A percentile compares a stretch with the other conserved stretches of the same genome.
Evolutionary conservation across 2,797 vertebrate species (phyloP).

Genomic region (Distichodus sexfasciatus): DNA sequence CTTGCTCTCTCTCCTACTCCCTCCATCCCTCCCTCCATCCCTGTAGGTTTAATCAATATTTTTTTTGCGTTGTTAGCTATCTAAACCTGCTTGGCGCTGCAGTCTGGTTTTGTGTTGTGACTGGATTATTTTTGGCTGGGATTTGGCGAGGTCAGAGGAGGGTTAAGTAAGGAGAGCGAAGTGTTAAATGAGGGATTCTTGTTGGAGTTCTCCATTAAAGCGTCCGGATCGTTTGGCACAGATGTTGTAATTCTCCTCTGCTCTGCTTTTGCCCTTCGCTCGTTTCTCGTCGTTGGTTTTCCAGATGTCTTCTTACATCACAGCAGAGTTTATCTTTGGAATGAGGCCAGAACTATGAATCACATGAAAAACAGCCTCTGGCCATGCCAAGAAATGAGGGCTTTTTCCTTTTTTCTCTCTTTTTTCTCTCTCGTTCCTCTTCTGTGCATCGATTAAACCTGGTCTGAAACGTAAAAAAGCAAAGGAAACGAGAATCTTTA

Average conservation of each 20-base stretch:
- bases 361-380: not conserved
- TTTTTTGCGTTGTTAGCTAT: too few species aligned
- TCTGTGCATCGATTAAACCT: not conserved
- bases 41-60: too few species aligned
- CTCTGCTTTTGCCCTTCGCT: not conserved
- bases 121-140: too few species aligned
- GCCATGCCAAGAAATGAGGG: not conserved
- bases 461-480: not conserved
- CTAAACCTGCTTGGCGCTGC: too few species aligned
- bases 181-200: not conserved
- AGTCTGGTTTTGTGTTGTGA: too few species aligned
- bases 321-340: constrained; percentile 18
- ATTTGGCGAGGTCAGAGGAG: too few species aligned
- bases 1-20: too few species aligned
- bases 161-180: not conserved
- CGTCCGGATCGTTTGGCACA: not conserved
- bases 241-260: not conserved
- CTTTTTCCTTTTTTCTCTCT: not conserved
- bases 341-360: not conserved
- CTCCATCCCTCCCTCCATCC: too few species aligned
- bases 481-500: not conserved
- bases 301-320: constrained; percentile 1
- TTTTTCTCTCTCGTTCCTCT: too few species aligned
- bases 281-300: not conserved
- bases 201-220: not conserved